Evolutionary conservation across 2,113 vertebrate species (phyloP), one percentile per base, ranked within the genome.

Genomic region (Leptobrachium ailaonicum): DNA sequence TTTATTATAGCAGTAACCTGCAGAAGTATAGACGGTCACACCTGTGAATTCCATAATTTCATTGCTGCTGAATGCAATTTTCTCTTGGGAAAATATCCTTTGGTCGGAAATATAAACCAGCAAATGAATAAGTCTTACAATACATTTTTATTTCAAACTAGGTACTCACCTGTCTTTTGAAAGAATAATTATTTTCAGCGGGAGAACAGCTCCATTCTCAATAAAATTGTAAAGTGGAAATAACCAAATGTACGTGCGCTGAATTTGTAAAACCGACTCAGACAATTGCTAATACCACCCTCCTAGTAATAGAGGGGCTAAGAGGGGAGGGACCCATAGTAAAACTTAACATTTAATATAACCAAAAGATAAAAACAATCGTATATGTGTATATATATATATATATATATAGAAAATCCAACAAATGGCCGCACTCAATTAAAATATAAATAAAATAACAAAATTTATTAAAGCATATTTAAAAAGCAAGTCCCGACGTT

Each of bases 111-210:
- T 66, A 79, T 73, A 73, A 72, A 73, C 77, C 62, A 41, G 69
- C 45, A 73, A 72, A 79, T 79, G 62, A 79, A 79, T 73, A 79
- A 73, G 60, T 60, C 62, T 50, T 72, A 79, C 56, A 79, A 64
- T 79, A 64, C 69, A 45, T 79, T 79, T 78, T 79, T 73, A 78
- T 78, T 66, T 73, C 77, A 79, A 79, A 79, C 58, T 70, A 72
- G 62, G 77, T 79, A 70, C 70, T 79, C 77, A 79, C 70, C 54
- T 78, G 76, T 78, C 76, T 78, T 71, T 71, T 78, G 41, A 78
- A 71, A 78, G 76, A 78, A 78, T 78, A 54, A 78, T 78, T 78
- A 78, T 71, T 78, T 71, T 78, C 76, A 78, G 76, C 58, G 67
- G 76, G 76, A 78, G 67, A 66, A 78, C 67, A 44, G 67, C 76